Evolutionary conservation across 2,797 vertebrate genomes (phyloP), one percentile per base, ranked within the genome.

Genomic region (Myotis vivesi): DNA sequence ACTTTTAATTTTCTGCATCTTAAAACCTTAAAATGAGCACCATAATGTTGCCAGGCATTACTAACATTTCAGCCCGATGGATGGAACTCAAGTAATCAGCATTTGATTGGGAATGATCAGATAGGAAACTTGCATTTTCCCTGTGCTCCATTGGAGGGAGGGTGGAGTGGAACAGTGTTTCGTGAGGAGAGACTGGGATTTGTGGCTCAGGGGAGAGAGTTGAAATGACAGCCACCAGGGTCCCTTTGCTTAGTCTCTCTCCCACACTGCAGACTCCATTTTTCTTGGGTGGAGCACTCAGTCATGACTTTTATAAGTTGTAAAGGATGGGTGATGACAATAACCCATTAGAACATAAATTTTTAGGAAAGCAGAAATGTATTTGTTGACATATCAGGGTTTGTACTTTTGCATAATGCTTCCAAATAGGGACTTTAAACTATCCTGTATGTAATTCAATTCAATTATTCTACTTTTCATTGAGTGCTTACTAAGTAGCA

Each of bases 81-180:
- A 77, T 5, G 4, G 85, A 81, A 86, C 96, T 89, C 79, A 89
- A 49, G 25, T 68, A 94, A 59, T 66, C 22, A 68, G 71, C n/a
- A 81, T 87, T 95, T 83, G 95, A 85, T 66, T 97, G 81, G 46
- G 94, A 92, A 86, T 25, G 46, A 68, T 94, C 92, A 89, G 94
- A 87, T 19, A 95, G 66, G 93, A 96, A 91, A 38, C 79, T 92
- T 93, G 84, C 71, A 88, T 77, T 93, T 96, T 96, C 94, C 96
- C 49, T 53, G n/a, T n/a, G 20, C 73, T 76, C n/a, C n/a, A 77
- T 20, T 20, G 20, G 49, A 77, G 75, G 11, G 20, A 77, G 20
- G 20, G 22, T 17, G 49, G 49, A 77, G 49, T 33, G 6, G 49
- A 77, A 36, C 30, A 51, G 10, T 33, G 49, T 76, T 49, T 19